Conservation (phyloP, 1,140 invertebrate species). For the Drosophila watanabei region DNA sequence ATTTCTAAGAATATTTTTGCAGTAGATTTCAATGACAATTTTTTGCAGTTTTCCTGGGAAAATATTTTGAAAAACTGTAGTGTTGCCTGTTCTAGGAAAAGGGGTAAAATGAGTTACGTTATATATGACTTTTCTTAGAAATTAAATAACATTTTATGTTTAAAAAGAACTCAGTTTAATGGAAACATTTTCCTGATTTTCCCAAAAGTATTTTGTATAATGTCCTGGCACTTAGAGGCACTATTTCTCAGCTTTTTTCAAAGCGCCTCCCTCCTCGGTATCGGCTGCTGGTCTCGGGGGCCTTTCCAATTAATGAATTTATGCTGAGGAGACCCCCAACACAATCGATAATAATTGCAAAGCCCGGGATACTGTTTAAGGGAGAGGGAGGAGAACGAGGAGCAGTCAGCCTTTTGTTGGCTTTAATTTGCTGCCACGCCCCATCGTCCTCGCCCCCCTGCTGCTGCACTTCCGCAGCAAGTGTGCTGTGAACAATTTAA, state of each 20-base stretch:
- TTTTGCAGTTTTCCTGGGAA: background rate
- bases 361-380: conserved; percentile 4
- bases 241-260: background rate
- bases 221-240: conserved; percentile 16
- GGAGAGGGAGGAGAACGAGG: too few species aligned
- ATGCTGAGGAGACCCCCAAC: conserved; percentile 34
- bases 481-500: conserved; percentile 79
- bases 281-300: conserved; percentile 3
- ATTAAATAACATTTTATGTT: background rate
- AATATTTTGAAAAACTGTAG: background rate
- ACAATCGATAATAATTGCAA: conserved; percentile 51
- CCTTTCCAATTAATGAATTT: conserved; percentile 70
- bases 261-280: background rate
- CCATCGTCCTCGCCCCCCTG: conserved; percentile 6
- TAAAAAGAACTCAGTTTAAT: background rate
- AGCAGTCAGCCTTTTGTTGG: conserved; percentile 18
- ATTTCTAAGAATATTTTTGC: background rate
- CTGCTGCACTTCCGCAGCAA: conserved; percentile 59
- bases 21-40: background rate
- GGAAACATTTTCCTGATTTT: fast-evolving
- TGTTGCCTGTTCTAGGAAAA: background rate
- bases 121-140: background rate
- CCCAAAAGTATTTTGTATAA: background rate
- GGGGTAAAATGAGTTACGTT: background rate
- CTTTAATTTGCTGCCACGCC: conserved; percentile 42